phyloP scores from a whole-genome alignment of 2,113 vertebrate species.

The Ctenodactylus gundi region DNA sequence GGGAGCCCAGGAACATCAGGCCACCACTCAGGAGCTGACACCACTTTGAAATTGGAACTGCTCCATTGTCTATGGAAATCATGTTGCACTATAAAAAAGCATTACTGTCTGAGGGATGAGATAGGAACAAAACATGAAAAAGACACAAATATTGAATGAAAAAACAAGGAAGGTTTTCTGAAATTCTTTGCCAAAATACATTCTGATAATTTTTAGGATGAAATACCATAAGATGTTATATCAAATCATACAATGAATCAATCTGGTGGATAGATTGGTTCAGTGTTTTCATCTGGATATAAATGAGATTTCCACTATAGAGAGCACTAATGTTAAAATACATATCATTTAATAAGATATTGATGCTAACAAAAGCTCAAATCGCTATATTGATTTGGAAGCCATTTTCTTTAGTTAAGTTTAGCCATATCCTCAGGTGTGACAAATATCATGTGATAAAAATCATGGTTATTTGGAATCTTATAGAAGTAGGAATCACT shows the following conservation, averaged over 20 bases:
- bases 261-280: neutral
- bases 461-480: neutral
- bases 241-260: neutral
- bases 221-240: neutral
- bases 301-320: neutral
- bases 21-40: neutral
- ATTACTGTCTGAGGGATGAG: too few relatives aligned
- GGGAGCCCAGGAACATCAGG: neutral
- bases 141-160: too few relatives aligned
- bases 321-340: neutral
- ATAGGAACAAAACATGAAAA: neutral
- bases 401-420: neutral
- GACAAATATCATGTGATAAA: too few relatives aligned
- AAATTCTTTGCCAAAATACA: neutral
- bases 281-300: neutral
- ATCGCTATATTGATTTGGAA: neutral
- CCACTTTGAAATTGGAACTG: neutral
- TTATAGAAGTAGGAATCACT: neutral
- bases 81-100: neutral
- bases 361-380: conserved; percentile 5
- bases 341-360: neutral
- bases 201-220: neutral
- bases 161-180: too few relatives aligned
- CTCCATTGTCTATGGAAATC: neutral
- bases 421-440: too few relatives aligned